phyloP scores from a whole-genome alignment of 2,888 invertebrate genomes.

The Eueremaeus valkanovi region DNA sequence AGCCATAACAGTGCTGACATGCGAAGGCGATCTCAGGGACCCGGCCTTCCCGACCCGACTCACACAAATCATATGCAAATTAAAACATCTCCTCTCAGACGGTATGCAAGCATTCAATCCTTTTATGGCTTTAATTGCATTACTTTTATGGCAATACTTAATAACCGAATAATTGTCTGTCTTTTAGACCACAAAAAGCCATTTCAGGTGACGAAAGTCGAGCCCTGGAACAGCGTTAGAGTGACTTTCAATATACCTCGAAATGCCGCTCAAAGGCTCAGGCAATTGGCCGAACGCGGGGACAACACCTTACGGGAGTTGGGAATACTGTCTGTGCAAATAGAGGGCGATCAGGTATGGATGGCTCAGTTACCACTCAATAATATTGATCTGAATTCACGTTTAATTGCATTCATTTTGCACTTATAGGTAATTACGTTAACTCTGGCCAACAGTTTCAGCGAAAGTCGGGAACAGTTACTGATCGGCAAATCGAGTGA shows the following conservation, averaged over 20 bases:
- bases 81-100: slow-evolving; percentile 72
- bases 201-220: slow-evolving; percentile 70
- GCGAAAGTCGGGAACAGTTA: slow-evolving; percentile 63
- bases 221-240: slow-evolving; percentile 97
- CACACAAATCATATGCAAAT: slow-evolving; percentile 69
- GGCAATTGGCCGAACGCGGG: slow-evolving; percentile 86
- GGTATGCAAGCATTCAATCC: slow-evolving; percentile 55
- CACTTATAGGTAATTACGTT: slow-evolving; percentile 61
- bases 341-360: slow-evolving; percentile 61
- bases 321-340: slow-evolving; percentile 90
- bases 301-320: slow-evolving; percentile 81
- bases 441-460: slow-evolving; percentile 62
- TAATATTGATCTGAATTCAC: neutral
- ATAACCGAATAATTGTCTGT: slow-evolving; percentile 17
- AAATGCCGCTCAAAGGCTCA: slow-evolving; percentile 85
- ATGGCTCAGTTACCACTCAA: neutral
- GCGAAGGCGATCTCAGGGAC: slow-evolving; percentile 84
- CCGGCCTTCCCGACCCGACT: slow-evolving; percentile 78
- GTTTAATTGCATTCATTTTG: too few relatives aligned
- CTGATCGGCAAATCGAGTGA: slow-evolving; percentile 39
- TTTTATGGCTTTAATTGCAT: too few relatives aligned
- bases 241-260: slow-evolving; percentile 95
- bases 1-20: slow-evolving; percentile 60
- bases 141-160: neutral
- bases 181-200: slow-evolving; percentile 53